These are phyloP conservation scores for Trypoxylus dichotomus DNA, from an alignment of 1,140 invertebrate species.

Conservation along the genomic window DNA sequence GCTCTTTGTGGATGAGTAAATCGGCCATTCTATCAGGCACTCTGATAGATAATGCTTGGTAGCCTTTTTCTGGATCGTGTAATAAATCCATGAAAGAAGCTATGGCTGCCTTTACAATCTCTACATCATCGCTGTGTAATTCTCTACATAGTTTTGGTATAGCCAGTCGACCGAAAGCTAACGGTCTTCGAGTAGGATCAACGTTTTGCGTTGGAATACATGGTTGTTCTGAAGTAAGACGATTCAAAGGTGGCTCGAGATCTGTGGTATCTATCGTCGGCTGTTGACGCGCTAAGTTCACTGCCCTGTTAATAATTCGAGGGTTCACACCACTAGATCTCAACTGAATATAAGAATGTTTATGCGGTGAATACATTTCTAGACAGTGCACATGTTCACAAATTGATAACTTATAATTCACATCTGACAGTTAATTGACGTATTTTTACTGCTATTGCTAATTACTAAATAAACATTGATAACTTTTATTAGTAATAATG, in stretches of 20 bases:
- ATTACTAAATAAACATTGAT: too few relatives aligned
- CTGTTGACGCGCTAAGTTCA: conserved; percentile 41
- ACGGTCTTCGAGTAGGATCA: conserved; percentile 43
- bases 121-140: conserved; percentile 40
- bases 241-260: conserved; percentile 42
- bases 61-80: conserved; percentile 47
- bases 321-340: conserved; percentile 39
- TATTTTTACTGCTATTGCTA: neutral
- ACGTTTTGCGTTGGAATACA: conserved; percentile 44
- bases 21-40: conserved; percentile 44
- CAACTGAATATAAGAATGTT: conserved; percentile 46
- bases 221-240: conserved; percentile 48
- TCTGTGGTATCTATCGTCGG: conserved; percentile 40
- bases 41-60: conserved; percentile 44
- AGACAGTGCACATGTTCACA: neutral
- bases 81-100: conserved; percentile 45
- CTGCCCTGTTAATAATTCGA: conserved; percentile 43
- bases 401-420: neutral
- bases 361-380: conserved; percentile 42
- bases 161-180: conserved; percentile 45
- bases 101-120: conserved; percentile 43
- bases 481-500: too few relatives aligned
- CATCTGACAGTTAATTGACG: neutral
- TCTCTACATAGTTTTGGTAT: conserved; percentile 48
- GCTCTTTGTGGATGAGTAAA: conserved; percentile 39